Base-by-base conservation (phyloP, 2,113 vertebrate species). In the Chloebia gouldiae region DNA sequence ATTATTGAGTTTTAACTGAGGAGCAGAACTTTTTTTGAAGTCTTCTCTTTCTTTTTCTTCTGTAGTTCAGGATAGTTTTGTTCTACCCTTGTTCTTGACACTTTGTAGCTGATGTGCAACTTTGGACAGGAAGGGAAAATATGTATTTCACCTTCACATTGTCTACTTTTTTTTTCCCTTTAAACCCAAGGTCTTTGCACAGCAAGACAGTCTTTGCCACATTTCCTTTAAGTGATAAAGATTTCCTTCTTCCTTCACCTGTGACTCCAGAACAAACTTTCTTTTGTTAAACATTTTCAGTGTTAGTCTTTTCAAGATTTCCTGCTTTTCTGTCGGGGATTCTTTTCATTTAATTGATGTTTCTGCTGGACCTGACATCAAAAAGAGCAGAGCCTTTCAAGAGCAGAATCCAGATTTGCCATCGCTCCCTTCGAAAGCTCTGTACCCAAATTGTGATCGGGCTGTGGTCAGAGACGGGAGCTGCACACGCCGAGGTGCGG, bases 231-330 rank as follows among this genome's bases (percentile, higher is more conserved):
- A 96, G 87, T 77, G 91, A 30, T 60, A 76, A 94, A 95, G 84
- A 81, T 95, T 94, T 88, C 68, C 93, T 94, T 88, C 86, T 80
- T 93, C 73, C 45, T 90, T 94, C 90, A 92, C 93, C 91, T 94
- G 89, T 94, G 95, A 91, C 96, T 95, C 60, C 81, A 85, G 93
- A 81, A 61, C 82, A 86, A 93, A 86, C 56, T 60, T 49, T 53
- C 56, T 37, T 96, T 95, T 97, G 92, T 92, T 80, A 61, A 72
- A 72, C 50, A 71, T 68, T 88, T 81, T 92, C 79, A 77, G 33
- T 44, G 60, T 73, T 79, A 40, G 56, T 71, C 88, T 71, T 96
- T 93, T 96, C 86, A 97, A 96, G 92, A 80, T 94, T 92, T 94
- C 76, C 69, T 64, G 3, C 75, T 80, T 93, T 92, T 91, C 86